Conservation (phyloP, 2,888 invertebrate species). For the Sarcophaga subvicina region DNA sequence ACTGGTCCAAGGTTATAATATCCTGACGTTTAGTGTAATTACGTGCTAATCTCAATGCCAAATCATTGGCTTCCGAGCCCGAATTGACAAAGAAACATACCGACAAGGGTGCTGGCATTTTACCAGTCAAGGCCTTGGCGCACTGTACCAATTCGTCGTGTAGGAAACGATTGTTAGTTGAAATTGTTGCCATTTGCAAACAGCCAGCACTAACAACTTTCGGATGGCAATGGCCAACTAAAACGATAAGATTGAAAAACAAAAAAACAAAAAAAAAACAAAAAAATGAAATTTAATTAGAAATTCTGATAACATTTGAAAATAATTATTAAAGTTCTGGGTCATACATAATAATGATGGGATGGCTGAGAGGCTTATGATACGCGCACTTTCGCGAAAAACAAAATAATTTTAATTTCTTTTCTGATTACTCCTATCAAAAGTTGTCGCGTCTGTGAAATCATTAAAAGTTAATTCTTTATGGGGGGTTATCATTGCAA, state of each 20-base stretch:
- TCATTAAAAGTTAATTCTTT: neutral
- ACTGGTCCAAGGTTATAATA: constrained; percentile 98
- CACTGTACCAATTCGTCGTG: constrained; percentile 97
- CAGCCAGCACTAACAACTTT: constrained; percentile 94
- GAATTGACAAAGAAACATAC: constrained; percentile 99
- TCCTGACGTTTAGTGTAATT: constrained; percentile 95
- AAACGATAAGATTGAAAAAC: constrained; percentile 73
- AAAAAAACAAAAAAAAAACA: neutral
- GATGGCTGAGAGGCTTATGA: no score
- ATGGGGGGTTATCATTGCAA: neutral
- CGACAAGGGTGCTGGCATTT: constrained; percentile 91
- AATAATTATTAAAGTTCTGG: neutral
- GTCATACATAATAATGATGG: no score
- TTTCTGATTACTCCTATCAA: no score
- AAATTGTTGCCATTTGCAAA: constrained; percentile 94
- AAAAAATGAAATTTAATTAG: neutral
- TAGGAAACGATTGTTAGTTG: constrained; percentile 97
- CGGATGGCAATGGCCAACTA: constrained; percentile 99
- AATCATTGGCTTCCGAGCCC: constrained; percentile 99
- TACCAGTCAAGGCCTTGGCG: constrained; percentile 90
- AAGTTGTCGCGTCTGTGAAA: neutral
- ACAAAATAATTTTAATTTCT: no score
- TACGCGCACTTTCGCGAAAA: no score
- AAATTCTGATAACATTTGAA: neutral
- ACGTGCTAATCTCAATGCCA: constrained; percentile 94